Evolutionary conservation across 2,113 vertebrate genomes (phyloP).

Genomic region (Dromaius novaehollandiae): DNA sequence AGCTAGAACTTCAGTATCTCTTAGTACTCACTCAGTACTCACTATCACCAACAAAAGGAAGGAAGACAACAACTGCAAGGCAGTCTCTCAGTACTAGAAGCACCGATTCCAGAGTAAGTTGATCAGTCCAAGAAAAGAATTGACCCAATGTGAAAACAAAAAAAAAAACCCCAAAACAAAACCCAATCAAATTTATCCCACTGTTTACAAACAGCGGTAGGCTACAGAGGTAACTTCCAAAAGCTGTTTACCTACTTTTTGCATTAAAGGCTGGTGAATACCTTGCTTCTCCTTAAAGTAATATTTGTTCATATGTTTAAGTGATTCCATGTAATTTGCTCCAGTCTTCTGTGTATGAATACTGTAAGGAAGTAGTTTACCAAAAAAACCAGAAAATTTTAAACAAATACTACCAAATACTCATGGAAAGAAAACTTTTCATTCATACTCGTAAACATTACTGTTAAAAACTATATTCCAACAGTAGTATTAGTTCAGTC

Average conservation of each 20-base stretch:
- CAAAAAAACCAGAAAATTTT: background rate
- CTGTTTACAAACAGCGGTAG: background rate
- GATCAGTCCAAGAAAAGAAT: background rate
- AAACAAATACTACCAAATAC: background rate
- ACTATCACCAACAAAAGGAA: background rate
- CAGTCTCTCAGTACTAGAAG: background rate
- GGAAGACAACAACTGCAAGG: background rate
- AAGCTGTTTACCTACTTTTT: background rate
- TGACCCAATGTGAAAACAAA: background rate
- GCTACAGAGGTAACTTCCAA: background rate
- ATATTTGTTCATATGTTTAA: background rate
- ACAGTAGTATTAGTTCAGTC: background rate
- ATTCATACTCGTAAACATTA: background rate
- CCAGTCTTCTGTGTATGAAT: background rate
- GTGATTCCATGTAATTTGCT: background rate
- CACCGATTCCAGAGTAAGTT: background rate
- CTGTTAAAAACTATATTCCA: background rate
- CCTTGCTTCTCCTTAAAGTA: background rate
- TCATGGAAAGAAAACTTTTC: accelerated
- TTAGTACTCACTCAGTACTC: too few species aligned
- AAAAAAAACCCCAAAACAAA: background rate
- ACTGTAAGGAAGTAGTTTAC: background rate
- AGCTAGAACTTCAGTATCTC: background rate
- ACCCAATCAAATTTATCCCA: background rate
- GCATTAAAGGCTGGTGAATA: background rate